These are phyloP conservation scores for Cephus pulcher DNA, from an alignment of 2,888 invertebrate genomes.

Conservation along the genomic window DNA sequence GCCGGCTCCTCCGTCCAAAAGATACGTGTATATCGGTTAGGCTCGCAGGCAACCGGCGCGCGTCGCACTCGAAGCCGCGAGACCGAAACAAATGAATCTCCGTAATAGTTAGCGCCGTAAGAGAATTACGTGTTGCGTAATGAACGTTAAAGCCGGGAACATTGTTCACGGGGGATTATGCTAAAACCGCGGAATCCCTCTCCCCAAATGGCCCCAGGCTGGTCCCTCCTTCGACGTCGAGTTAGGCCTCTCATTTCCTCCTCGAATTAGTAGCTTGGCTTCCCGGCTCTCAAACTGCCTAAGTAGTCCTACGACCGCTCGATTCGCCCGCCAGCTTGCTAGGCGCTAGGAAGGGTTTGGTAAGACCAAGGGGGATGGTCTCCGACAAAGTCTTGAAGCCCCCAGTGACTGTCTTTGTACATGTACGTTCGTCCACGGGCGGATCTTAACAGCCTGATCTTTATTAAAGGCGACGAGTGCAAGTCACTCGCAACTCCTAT, in stretches of 20 bases:
- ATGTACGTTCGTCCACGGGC: background rate
- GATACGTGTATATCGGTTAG: background rate
- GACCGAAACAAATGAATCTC: background rate
- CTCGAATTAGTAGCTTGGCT: conserved; percentile 15
- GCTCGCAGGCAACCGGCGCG: background rate
- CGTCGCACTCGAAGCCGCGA: background rate
- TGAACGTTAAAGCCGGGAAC: conserved; percentile 48
- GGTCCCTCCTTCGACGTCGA: conserved; percentile 9
- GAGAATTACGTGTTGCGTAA: conserved; percentile 54
- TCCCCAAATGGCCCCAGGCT: background rate
- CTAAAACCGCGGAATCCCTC: conserved; percentile 44
- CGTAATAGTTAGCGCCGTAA: conserved; percentile 7
- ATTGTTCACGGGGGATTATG: conserved; percentile 55
- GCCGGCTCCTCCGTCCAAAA: background rate
- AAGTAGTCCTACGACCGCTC: background rate
- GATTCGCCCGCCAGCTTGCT: background rate
- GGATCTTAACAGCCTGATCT: background rate
- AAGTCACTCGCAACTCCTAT: background rate
- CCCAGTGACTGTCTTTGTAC: background rate
- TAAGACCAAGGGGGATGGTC: background rate
- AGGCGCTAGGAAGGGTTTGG: background rate
- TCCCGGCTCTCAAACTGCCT: background rate
- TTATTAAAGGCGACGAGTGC: background rate
- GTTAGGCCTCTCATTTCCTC: conserved; percentile 20
- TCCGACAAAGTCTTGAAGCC: background rate